phyloP scores from a whole-genome alignment of 1,140 invertebrate species.

The Sweltsa coloradensis region DNA sequence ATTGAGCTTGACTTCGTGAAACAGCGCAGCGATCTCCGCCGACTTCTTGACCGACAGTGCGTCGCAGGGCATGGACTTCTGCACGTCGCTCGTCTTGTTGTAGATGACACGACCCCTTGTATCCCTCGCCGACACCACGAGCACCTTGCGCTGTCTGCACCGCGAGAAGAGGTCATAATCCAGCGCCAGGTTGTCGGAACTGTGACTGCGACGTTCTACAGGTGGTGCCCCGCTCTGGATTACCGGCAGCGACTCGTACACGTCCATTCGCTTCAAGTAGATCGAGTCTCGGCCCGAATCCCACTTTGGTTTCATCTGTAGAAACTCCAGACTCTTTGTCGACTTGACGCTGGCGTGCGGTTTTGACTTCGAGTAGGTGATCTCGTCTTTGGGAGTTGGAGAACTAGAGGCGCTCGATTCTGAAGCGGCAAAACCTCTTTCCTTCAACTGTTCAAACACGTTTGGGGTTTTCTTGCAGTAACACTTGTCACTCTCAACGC shows the following conservation, averaged over 20 bases:
- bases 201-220: constrained; percentile 25
- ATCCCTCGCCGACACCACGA: constrained; percentile 41
- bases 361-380: neutral
- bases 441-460: constrained; percentile 36
- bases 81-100: neutral
- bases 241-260: neutral
- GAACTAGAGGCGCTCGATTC: constrained; percentile 32
- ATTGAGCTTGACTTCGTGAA: constrained; percentile 48
- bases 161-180: constrained; percentile 52
- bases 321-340: constrained; percentile 43
- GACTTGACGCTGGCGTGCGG: constrained; percentile 17
- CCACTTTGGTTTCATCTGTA: constrained; percentile 24
- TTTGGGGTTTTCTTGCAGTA: constrained; percentile 45
- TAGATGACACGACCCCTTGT: constrained; percentile 34
- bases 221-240: neutral
- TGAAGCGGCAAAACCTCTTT: constrained; percentile 37
- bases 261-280: constrained; percentile 1
- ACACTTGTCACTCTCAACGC: constrained; percentile 77
- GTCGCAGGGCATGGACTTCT: too few relatives aligned
- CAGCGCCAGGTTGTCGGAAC: constrained; percentile 48
- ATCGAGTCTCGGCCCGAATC: neutral
- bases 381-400: constrained; percentile 24
- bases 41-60: constrained; percentile 75
- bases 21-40: constrained; percentile 74
- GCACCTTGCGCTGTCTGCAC: constrained; percentile 27